Evolutionary conservation across 2,888 invertebrate species (phyloP).

Genomic region (Andrena camellia): DNA sequence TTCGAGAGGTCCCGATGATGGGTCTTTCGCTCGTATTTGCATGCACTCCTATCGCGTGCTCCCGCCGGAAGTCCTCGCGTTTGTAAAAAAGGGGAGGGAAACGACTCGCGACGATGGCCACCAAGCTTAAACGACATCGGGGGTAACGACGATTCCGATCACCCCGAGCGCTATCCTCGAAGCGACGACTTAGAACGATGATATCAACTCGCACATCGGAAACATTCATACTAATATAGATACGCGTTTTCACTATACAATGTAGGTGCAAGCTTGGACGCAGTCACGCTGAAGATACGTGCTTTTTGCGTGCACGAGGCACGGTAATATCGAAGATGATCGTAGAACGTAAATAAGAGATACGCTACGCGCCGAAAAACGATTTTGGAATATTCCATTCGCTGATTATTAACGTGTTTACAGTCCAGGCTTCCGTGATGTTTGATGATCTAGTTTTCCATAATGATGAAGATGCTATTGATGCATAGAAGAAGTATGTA

Average conservation of each 20-base stretch:
- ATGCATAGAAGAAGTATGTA: conserved; percentile 10
- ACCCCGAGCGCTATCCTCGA: conserved; percentile 28
- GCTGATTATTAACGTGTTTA: neutral
- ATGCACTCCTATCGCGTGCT: conserved; percentile 38
- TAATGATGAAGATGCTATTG: too few relatives aligned
- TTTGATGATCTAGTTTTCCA: too few relatives aligned
- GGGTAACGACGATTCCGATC: conserved; percentile 24
- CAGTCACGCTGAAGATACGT: conserved; percentile 34
- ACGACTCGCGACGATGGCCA: conserved; percentile 25
- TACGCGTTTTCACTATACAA: conserved; percentile 54
- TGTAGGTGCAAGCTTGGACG: conserved; percentile 45
- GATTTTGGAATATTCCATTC: neutral
- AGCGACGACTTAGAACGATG: conserved; percentile 49
- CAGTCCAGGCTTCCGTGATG: neutral
- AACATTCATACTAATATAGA: conserved; percentile 62
- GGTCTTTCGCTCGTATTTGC: conserved; percentile 14
- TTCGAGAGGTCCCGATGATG: neutral
- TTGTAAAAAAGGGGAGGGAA: conserved; percentile 29
- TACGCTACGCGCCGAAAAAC: neutral
- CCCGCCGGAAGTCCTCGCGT: conserved; percentile 30
- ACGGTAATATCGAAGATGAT: conserved; percentile 4
- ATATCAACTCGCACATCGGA: conserved; percentile 51
- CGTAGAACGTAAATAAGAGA: neutral
- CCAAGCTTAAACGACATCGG: conserved; percentile 36
- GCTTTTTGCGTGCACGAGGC: conserved; percentile 5